Base-by-base conservation (phyloP, 2,113 vertebrate species). In the Phylloscopus trochiloides region DNA sequence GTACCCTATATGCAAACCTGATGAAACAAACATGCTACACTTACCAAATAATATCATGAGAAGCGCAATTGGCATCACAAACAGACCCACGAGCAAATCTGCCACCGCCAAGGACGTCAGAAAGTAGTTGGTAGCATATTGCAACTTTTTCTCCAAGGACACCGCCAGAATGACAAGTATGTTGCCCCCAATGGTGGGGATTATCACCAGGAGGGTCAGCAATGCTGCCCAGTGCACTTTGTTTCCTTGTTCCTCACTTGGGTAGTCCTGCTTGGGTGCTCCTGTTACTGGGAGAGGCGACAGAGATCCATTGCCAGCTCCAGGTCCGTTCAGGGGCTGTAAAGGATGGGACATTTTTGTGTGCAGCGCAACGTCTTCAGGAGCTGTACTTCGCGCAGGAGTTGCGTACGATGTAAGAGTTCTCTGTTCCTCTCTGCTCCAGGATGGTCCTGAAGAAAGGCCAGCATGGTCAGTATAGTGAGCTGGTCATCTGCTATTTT, bases 91-190 rank as follows among this genome's bases (percentile, higher is more conserved):
- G 16, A 99, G 98, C 95, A 99, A 97, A 92, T 99, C 99, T 17
- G 99, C 99, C 92, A 99, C 99, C 0, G 99, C 99, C 95, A 99
- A 97, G 7, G 99, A 99, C 58, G 99, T 99, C 92, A 99, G 97
- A 95, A 99, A 99, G 97, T 99, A 99, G 98, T 99, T 99, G 67
- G 99, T 99, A 83, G 99, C 99, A 21, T 99, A 99, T 77, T 99
- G 99, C 80, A 99, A 97, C 97, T 99, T 99, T 48, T 98, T 99
- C 97, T 99, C 99, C 91, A 99, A 97, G 11, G 99, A 99, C 50
- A 99, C 99, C 0, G 99, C 99, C 82, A 99, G 96, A 94, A 99
- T 99, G 81, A 99, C 99, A 22, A 99, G 98, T 86, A 99, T 99
- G 90, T 99, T 99, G 22, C 99, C 99, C 40, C 99, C 99, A 2